Conservation (phyloP, 2,888 invertebrate species). For the Cosmia trapezina region DNA sequence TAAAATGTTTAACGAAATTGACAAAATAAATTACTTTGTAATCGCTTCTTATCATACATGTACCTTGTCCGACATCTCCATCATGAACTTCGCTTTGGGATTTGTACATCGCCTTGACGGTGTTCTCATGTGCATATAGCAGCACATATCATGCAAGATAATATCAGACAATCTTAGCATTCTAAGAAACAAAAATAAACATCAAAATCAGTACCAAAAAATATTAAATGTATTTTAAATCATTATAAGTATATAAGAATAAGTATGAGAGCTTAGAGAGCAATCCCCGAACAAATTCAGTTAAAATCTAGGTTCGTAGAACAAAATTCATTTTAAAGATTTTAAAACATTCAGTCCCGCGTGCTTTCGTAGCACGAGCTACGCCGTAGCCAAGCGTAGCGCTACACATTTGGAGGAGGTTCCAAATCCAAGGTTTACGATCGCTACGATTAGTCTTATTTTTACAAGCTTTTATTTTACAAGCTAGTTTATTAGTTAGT, state of each 20-base stretch:
- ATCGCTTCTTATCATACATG: neutral
- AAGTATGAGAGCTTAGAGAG: neutral
- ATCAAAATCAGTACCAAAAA: neutral
- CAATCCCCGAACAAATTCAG: neutral
- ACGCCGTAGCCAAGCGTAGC: constrained; percentile 32
- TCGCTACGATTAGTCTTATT: too few species aligned
- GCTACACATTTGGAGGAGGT: neutral
- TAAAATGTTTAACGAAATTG: neutral
- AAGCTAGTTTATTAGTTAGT: too few species aligned
- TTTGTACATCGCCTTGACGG: constrained; percentile 76
- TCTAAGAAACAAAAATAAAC: constrained; percentile 65
- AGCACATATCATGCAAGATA: constrained; percentile 80
- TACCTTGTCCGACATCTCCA: constrained; percentile 87
- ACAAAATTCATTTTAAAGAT: neutral
- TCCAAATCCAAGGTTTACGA: too few species aligned
- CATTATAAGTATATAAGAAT: too few species aligned
- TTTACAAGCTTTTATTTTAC: too few species aligned
- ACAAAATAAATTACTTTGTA: neutral
- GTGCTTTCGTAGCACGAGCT: neutral
- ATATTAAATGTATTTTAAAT: neutral
- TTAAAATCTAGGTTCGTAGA: neutral
- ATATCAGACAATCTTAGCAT: constrained; percentile 85
- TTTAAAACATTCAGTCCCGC: neutral
- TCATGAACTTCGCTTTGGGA: constrained; percentile 83
- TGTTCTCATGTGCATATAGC: constrained; percentile 76